Percentiles rank a stretch among this genome's conserved stretches.
phyloP scores from a whole-genome alignment of 2,888 invertebrate species.

The Agonopterix arenella region DNA sequence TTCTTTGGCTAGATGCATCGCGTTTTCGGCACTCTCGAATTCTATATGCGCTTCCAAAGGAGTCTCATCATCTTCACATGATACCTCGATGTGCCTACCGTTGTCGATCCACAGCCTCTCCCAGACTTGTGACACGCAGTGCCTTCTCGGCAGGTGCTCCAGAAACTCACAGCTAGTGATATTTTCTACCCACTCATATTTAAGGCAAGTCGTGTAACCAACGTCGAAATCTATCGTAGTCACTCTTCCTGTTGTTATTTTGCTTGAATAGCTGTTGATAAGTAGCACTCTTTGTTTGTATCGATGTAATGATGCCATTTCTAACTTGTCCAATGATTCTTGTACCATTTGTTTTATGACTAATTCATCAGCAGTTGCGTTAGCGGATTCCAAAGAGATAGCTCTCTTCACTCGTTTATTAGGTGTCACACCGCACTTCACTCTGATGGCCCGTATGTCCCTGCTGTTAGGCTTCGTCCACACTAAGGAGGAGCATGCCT shows the following conservation, averaged over 20 bases:
- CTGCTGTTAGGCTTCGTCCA: conserved; percentile 38
- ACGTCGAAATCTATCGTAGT: conserved; percentile 62
- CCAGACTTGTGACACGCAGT: conserved; percentile 49
- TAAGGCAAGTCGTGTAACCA: conserved; percentile 58
- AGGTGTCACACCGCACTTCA: conserved; percentile 22
- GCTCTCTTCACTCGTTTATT: conserved; percentile 31
- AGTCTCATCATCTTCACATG: conserved; percentile 52
- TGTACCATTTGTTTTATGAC: conserved; percentile 41
- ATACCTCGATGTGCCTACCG: conserved; percentile 47
- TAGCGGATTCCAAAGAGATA: conserved; percentile 20
- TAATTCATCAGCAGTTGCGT: conserved; percentile 33
- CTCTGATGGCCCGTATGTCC: conserved; percentile 28
- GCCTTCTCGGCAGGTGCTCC: conserved; percentile 52
- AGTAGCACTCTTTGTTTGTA: conserved; percentile 53
- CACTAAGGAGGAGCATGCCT: conserved; percentile 38
- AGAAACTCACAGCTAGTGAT: conserved; percentile 48
- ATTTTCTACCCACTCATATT: conserved; percentile 56
- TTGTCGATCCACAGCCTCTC: conserved; percentile 53
- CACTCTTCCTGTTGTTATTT: conserved; percentile 46
- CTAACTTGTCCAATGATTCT: conserved; percentile 49
- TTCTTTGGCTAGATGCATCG: conserved; percentile 43
- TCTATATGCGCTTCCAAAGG: conserved; percentile 48
- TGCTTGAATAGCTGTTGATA: conserved; percentile 49
- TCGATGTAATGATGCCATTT: conserved; percentile 46
- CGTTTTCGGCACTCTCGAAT: conserved; percentile 45